These are phyloP conservation scores for Oryzias woworae DNA, from an alignment of 2,113 vertebrate species.

Conservation along the genomic window DNA sequence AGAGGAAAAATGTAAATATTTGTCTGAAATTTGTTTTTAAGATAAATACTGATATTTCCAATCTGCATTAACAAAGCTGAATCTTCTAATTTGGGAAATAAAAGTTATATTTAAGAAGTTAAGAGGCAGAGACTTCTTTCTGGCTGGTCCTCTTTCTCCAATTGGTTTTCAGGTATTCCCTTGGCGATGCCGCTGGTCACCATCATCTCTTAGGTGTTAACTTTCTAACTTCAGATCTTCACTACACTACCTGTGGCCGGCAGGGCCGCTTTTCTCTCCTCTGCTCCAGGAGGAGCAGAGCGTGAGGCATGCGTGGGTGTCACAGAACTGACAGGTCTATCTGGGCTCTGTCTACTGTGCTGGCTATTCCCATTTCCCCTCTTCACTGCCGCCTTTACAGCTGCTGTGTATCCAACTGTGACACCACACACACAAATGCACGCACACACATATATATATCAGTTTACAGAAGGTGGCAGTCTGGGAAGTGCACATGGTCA, in stretches of 20 bases:
- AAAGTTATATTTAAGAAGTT: neutral
- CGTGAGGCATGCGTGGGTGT: constrained; percentile 67
- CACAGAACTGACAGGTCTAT: constrained; percentile 71
- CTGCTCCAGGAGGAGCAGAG: constrained; percentile 37
- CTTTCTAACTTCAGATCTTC: neutral
- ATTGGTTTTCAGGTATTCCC: neutral
- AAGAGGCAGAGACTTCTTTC: neutral
- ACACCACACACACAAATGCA: constrained; percentile 31
- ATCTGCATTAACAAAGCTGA: too few relatives aligned
- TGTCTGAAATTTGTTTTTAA: too few relatives aligned
- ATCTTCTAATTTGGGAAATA: neutral
- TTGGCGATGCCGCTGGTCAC: neutral
- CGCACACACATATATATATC: constrained; percentile 30
- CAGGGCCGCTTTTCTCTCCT: constrained; percentile 23
- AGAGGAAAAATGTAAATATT: too few relatives aligned
- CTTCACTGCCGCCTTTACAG: constrained; percentile 54
- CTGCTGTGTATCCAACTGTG: constrained; percentile 58
- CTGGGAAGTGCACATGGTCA: constrained; percentile 35
- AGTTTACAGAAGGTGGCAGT: constrained; percentile 49
- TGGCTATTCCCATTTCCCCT: constrained; percentile 62
- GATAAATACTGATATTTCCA: too few relatives aligned
- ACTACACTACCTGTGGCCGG: constrained; percentile 33
- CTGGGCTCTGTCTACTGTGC: constrained; percentile 64
- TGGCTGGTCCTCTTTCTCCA: neutral
- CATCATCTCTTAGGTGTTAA: neutral